Percentiles rank a stretch among this genome's conserved stretches.
phyloP scores from a whole-genome alignment of 2,797 vertebrate genomes.

The Bucorvus abyssinicus region DNA sequence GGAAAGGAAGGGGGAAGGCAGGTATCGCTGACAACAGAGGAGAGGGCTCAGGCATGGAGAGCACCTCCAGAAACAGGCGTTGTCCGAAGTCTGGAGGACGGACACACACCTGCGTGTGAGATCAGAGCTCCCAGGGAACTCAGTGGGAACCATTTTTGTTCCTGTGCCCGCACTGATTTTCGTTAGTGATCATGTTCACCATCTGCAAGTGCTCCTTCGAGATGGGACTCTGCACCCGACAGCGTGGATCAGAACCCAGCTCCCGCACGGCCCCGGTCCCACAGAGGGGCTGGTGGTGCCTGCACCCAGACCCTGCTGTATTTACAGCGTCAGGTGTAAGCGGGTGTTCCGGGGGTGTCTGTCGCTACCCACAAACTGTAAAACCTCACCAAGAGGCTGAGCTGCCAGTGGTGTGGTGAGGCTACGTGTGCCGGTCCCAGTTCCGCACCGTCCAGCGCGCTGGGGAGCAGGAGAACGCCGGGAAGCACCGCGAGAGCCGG shows the following conservation, averaged over 20 bases:
- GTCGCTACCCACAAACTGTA: background rate
- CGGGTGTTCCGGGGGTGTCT: background rate
- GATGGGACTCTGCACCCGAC: background rate
- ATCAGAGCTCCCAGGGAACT: background rate
- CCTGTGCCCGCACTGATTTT: background rate
- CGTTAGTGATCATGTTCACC: background rate
- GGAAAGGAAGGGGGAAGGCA: background rate
- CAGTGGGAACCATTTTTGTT: background rate
- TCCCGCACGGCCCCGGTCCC: accelerated
- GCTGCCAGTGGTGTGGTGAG: background rate
- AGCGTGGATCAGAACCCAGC: background rate
- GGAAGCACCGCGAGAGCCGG: background rate
- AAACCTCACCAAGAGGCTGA: background rate
- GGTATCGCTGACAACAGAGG: background rate
- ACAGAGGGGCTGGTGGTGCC: background rate
- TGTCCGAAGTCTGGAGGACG: background rate
- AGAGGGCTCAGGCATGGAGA: background rate
- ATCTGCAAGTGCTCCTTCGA: background rate
- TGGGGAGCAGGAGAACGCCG: background rate
- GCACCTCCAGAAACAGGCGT: background rate
- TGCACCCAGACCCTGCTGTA: accelerated
- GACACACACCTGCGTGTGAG: background rate
- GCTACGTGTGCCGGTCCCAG: background rate
- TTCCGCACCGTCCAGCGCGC: background rate
- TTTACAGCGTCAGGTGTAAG: background rate